Percentiles rank a stretch among this genome's conserved stretches.
Conservation (phyloP, 2,113 vertebrate species). For the Actenoides lindsayi region DNA sequence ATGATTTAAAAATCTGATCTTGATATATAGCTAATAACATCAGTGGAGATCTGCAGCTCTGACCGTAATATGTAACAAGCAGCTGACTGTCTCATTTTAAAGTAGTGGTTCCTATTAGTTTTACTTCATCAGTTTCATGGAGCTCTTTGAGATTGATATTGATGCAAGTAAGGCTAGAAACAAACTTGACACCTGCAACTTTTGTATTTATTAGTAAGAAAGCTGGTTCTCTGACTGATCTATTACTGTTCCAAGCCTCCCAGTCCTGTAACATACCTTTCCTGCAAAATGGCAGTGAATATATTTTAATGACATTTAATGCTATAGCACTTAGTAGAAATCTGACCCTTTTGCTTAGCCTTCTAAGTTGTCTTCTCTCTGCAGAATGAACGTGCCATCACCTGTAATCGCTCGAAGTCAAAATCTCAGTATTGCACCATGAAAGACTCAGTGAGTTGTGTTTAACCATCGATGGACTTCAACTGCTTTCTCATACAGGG, state of each 20-base stretch:
- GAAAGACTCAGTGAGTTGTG: background rate
- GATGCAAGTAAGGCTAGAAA: background rate
- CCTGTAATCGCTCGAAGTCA: background rate
- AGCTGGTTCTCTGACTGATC: background rate
- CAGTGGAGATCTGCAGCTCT: background rate
- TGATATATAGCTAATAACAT: background rate
- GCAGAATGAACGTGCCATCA: background rate
- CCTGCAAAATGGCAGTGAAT: background rate
- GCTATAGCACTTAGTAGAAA: background rate
- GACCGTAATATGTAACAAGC: background rate
- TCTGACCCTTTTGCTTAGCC: background rate
- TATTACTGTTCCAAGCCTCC: background rate
- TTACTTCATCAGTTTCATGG: background rate
- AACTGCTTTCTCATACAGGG: background rate
- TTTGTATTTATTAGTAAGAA: background rate
- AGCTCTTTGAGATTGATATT: background rate
- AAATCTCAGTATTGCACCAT: background rate
- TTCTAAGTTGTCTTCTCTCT: background rate
- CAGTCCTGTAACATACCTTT: background rate
- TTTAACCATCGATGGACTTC: background rate
- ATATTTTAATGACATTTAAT: background rate
- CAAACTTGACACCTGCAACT: background rate
- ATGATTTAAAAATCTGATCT: background rate
- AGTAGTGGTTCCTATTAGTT: slow-evolving; percentile 22
- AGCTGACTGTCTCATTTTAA: background rate